phyloP scores from a whole-genome alignment of 2,888 invertebrate genomes.

The Candidula unifasciata region DNA sequence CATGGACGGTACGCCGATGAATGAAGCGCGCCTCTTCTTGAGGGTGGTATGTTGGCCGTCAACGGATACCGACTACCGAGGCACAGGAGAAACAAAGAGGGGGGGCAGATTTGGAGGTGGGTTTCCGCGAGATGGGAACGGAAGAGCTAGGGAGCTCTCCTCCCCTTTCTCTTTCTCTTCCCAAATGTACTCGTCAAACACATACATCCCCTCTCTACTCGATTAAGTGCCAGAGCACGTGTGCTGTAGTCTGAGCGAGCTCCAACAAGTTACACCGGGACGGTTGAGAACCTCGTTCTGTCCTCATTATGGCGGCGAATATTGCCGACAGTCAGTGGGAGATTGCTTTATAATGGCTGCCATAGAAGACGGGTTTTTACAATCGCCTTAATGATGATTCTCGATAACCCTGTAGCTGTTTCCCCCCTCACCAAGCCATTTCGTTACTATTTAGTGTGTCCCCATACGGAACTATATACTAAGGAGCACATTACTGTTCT shows the following conservation, averaged over 20 bases:
- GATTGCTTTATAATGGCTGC: not conserved
- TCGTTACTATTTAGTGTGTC: too few relatives aligned
- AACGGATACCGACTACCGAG: not conserved
- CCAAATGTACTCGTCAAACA: not conserved
- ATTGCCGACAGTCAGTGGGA: not conserved
- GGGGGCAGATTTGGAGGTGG: not conserved
- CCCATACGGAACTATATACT: too few relatives aligned
- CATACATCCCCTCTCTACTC: not conserved
- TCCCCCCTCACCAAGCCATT: too few relatives aligned
- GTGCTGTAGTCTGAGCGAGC: not conserved
- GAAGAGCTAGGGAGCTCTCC: not conserved
- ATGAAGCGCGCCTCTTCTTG: not conserved
- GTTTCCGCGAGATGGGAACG: not conserved
- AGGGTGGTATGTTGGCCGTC: not conserved
- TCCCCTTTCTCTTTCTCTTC: not conserved
- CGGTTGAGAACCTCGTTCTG: too few relatives aligned
- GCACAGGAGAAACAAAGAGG: conserved; percentile 1
- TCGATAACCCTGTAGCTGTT: not conserved
- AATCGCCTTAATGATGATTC: not conserved
- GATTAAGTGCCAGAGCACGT: not conserved
- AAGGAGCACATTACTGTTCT: too few relatives aligned
- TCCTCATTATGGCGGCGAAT: too few relatives aligned
- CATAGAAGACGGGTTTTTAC: not conserved
- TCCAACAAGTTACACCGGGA: not conserved
- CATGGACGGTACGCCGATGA: not conserved